Evolutionary conservation across 2,888 invertebrate genomes (phyloP).

Genomic region (Thelaira solivaga): DNA sequence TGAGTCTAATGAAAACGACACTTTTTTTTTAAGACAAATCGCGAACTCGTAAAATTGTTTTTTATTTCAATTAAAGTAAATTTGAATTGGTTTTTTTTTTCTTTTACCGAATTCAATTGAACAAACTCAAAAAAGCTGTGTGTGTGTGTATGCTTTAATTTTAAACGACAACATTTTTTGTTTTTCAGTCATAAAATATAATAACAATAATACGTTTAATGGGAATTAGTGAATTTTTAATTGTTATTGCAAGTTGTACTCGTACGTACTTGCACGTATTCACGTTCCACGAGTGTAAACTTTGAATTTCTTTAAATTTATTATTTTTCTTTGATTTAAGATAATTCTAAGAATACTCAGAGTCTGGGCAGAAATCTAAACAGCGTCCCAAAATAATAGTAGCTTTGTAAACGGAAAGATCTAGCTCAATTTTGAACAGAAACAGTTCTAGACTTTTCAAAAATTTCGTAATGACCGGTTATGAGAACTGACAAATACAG

Average conservation of each 20-base stretch:
- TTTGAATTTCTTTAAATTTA: too few species aligned
- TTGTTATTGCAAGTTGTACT: slow-evolving; percentile 31
- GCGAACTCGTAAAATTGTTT: slow-evolving; percentile 21
- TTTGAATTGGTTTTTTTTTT: background rate
- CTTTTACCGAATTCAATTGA: background rate
- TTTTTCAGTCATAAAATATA: slow-evolving; percentile 25
- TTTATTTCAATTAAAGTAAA: background rate
- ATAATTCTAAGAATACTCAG: too few species aligned
- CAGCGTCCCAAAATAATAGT: too few species aligned
- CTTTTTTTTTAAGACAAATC: slow-evolving; percentile 35
- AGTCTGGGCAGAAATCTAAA: too few species aligned
- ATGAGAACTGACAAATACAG: too few species aligned
- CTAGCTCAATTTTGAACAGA: too few species aligned
- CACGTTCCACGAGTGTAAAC: background rate
- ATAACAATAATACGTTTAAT: slow-evolving; percentile 34
- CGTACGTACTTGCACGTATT: background rate
- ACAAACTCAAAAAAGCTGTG: background rate
- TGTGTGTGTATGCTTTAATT: background rate
- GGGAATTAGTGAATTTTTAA: slow-evolving; percentile 60
- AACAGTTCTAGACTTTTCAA: too few species aligned
- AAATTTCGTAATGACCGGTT: too few species aligned
- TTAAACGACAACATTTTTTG: slow-evolving; percentile 7
- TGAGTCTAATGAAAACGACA: slow-evolving; percentile 55
- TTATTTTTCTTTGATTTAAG: too few species aligned
- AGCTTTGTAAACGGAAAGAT: too few species aligned